phyloP scores from a whole-genome alignment of 2,113 vertebrate genomes.

The Tachycineta bicolor region DNA sequence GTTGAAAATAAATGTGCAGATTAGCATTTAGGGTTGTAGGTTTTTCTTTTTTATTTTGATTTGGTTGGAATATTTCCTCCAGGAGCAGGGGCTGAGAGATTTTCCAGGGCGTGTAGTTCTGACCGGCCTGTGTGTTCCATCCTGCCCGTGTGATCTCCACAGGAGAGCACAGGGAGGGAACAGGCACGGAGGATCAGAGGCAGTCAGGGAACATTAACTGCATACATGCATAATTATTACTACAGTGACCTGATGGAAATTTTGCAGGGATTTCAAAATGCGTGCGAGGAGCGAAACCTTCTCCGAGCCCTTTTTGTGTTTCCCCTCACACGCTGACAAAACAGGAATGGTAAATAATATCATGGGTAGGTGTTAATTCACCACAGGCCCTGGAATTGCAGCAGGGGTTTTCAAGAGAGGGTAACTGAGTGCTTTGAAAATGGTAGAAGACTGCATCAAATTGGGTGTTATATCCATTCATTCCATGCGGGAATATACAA shows the following conservation, averaged over 20 bases:
- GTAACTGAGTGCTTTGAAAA: not conserved
- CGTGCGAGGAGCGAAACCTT: not conserved
- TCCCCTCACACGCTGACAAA: not conserved
- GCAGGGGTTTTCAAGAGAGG: not conserved
- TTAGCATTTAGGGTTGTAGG: not conserved
- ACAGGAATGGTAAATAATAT: not conserved
- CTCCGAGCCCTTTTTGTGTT: not conserved
- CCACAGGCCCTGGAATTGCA: not conserved
- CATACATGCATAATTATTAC: constrained; percentile 51
- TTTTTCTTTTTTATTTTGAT: not conserved
- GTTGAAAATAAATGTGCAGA: not conserved
- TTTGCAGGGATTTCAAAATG: constrained; percentile 9
- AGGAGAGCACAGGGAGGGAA: constrained; percentile 37
- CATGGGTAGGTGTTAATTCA: not conserved
- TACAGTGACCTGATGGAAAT: constrained; percentile 52
- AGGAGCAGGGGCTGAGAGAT: not conserved
- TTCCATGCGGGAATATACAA: not conserved
- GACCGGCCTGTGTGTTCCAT: not conserved
- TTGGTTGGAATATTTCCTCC: not conserved
- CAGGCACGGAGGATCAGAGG: not conserved
- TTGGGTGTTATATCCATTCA: not conserved
- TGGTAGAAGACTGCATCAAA: not conserved
- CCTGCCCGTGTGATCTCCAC: constrained; percentile 56
- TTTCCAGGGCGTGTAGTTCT: not conserved
- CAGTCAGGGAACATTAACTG: constrained; percentile 68